Conservation (phyloP, 2,888 invertebrate species). For the Luffia ferchaultella region DNA sequence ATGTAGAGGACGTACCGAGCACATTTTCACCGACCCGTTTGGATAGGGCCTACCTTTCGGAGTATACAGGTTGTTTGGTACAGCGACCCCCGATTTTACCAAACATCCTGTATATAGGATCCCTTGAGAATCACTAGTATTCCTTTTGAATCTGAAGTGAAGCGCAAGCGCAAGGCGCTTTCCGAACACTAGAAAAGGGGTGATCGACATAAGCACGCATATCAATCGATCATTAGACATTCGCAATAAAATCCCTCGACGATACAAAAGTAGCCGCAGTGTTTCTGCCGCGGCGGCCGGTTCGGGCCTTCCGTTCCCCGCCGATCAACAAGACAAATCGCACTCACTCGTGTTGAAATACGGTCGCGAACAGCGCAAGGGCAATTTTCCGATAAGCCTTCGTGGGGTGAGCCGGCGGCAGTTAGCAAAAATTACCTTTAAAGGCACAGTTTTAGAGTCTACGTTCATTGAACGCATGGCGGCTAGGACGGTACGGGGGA, state of each 20-base stretch:
- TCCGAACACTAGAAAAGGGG: not conserved
- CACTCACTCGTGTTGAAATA: slow-evolving; percentile 22
- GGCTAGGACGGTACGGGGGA: slow-evolving; percentile 22
- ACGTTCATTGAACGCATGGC: slow-evolving; percentile 27
- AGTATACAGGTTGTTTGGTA: too few species aligned
- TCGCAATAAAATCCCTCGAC: slow-evolving; percentile 6
- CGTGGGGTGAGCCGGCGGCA: slow-evolving; percentile 18
- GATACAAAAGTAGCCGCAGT: slow-evolving; percentile 2
- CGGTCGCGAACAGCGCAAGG: slow-evolving; percentile 38
- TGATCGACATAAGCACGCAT: slow-evolving; percentile 5
- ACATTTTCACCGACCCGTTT: too few species aligned
- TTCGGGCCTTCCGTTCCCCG: not conserved
- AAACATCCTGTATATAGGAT: too few species aligned
- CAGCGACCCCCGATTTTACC: too few species aligned
- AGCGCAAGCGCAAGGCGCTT: not conserved
- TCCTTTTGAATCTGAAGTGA: not conserved
- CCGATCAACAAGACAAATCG: slow-evolving; percentile 5
- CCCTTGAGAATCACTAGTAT: too few species aligned
- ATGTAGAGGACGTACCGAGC: too few species aligned
- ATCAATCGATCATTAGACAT: slow-evolving; percentile 16
- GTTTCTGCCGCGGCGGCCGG: not conserved
- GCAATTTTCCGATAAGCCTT: slow-evolving; percentile 35
- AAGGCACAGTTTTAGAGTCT: slow-evolving; percentile 36
- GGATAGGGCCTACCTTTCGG: too few species aligned
- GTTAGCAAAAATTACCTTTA: slow-evolving; percentile 29